Evolutionary conservation across 2,888 invertebrate species (phyloP), one percentile per base, ranked within the genome.

Genomic region (Lasioglossum pauxillum): DNA sequence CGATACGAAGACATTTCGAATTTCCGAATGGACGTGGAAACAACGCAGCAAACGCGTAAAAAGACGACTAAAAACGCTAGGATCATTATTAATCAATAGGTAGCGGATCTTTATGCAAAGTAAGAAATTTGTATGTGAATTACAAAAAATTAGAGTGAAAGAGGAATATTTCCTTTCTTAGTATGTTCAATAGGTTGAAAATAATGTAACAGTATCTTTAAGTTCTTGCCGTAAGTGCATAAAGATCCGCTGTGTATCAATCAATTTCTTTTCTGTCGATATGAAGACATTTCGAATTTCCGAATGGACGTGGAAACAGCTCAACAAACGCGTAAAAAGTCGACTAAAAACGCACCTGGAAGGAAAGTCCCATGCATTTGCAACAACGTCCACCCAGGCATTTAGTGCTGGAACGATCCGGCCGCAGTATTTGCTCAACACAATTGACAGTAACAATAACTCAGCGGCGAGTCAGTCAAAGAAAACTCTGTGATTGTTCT

Each of bases 401-500:
- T 7, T 31, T 31, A 31, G 64, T 16, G 64, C 31, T 64, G 1
- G 16, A 27, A 5, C 60, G 60, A 27, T 27, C 14, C 60, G 27
- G 27, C 14, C 60, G 5, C 5, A 27, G 60, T 60, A 27, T 60
- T 60, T 60, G 60, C 60, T 60, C 60, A 27, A 60, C 64, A 31
- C 64, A 64, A 64, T 64, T 31, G 64, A 64, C 64, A 31, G 64
- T 31, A 64, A 64, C 31, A 64, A 64, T 64, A 64, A 64, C 64
- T 64, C 64, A 64, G 64, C 64, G 64, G 64, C 64, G 64, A 31
- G 27, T 16, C 27, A 64, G 64, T 31, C 31, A 31, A 64, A 64
- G 64, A 64, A 64, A 64, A 64, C 27, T 64, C 64, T 16, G 64
- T 31, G 64, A 64, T 64, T 64, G 64, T 64, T 64, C 64, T 27